Percentiles rank a stretch among this genome's conserved stretches.
phyloP scores from a whole-genome alignment of 2,113 vertebrate species.

The Melanocharis versteri region DNA sequence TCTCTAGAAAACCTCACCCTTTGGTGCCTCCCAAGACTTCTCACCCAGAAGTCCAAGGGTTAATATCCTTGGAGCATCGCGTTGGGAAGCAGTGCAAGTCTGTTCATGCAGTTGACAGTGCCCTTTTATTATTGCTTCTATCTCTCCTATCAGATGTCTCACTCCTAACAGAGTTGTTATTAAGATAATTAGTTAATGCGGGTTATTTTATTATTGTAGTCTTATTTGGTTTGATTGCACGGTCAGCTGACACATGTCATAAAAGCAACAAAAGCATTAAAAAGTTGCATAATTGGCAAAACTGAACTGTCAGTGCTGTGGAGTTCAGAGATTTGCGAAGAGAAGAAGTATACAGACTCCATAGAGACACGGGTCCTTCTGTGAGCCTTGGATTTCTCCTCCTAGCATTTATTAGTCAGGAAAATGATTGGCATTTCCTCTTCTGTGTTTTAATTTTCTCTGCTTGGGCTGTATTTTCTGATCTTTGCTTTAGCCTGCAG shows the following conservation, averaged over 20 bases:
- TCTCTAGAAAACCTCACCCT: background rate
- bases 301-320: background rate
- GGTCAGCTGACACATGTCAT: slow-evolving; percentile 11
- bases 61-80: background rate
- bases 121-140: slow-evolving; percentile 26
- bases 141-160: slow-evolving; percentile 44
- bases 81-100: background rate
- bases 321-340: background rate
- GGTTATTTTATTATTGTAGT: slow-evolving; percentile 53
- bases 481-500: slow-evolving; percentile 26
- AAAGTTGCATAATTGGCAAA: slow-evolving; percentile 34
- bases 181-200: slow-evolving; percentile 62
- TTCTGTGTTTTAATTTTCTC: slow-evolving; percentile 50
- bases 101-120: background rate
- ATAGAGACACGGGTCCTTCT: background rate
- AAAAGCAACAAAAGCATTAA: slow-evolving; percentile 37
- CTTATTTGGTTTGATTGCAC: slow-evolving; percentile 32
- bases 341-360: background rate
- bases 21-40: background rate
- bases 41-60: background rate
- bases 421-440: slow-evolving; percentile 61
- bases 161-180: slow-evolving; percentile 40
- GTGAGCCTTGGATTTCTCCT: slow-evolving; percentile 23
- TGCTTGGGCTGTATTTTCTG: slow-evolving; percentile 24
- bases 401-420: slow-evolving; percentile 19